Evolutionary conservation across 2,113 vertebrate species (phyloP).

Genomic region (Cyprichromis sp.): DNA sequence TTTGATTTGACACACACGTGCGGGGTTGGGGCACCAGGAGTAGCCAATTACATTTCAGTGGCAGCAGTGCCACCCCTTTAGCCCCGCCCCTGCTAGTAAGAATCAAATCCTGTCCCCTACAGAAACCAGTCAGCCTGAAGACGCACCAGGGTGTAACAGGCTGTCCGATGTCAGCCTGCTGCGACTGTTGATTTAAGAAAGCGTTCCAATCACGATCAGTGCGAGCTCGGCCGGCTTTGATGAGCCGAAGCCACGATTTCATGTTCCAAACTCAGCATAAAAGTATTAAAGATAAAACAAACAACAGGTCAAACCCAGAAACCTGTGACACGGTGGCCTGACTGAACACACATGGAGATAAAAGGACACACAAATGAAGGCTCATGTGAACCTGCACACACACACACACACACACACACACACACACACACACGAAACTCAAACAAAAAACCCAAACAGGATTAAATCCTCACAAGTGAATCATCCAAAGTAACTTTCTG

Average conservation of each 20-base stretch:
- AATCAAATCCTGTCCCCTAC: neutral
- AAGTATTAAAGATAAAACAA: neutral
- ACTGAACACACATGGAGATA: neutral
- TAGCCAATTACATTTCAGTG: neutral
- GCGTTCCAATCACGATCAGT: neutral
- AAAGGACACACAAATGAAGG: neutral
- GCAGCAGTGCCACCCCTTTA: neutral
- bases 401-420: neutral
- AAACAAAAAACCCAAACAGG: neutral
- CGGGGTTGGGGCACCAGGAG: neutral
- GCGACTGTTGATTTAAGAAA: neutral
- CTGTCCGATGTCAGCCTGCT: neutral
- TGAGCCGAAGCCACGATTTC: fast-evolving
- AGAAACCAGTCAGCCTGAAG: neutral
- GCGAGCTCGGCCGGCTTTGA: neutral
- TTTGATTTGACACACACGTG: neutral
- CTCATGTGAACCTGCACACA: neutral
- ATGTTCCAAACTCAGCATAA: neutral
- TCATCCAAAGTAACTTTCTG: neutral
- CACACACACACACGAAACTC: neutral
- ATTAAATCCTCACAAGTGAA: neutral
- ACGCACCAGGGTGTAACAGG: neutral
- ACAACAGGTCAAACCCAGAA: neutral
- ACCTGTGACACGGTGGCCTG: neutral
- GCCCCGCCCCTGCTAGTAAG: neutral